Base-by-base conservation (phyloP, 2,888 invertebrate species). In the Chymomyza procnemis region DNA sequence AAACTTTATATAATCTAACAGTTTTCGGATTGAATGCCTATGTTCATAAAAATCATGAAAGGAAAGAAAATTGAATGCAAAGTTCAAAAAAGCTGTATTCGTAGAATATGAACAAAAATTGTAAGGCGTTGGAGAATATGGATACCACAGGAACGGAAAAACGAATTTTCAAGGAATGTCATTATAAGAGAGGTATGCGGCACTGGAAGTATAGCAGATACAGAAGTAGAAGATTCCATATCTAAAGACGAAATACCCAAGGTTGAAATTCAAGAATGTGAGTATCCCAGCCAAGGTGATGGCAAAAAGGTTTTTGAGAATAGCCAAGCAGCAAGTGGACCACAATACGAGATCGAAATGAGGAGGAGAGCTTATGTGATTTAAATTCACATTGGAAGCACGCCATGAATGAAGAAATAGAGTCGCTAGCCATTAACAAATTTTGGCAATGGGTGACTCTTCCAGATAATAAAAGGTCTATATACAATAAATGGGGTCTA, bases 21-120 rank as follows among this genome's bases (percentile, higher is more conserved):
- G 75, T 87, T 46, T 92, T 92, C 85, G 91, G 91, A 16, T 75
- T 76, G 16, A 61, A 79, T 65, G 85, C 80, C 9, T 83, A 82
- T 73, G 80, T 79, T n/a, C 88, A 89, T 66, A 73, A 89, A 55
- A 88, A 89, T 1, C 85, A 89, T 69, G 77, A 89, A 64, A 85
- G 78, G 64, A 87, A 48, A 59, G 52, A 50, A 90, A 89, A 75
- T 85, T 75, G 75, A 88, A 90, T 72, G 56, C 79, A 2, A 90
- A 90, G 66, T 72, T 85, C 50, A 70, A 54, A n/a, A 64, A 69
- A 52, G 64, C 60, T 21, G 19, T 73, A 21, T 73, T 75, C 47
- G 70, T 72, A 1, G 91, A 90, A 6, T 90, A 91, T 63, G 76
- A 80, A 66, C 61, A 88, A 88, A 26, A 55, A 74, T 41, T 70